These are phyloP conservation scores for Fabriciana adippe DNA, from an alignment of 2,888 invertebrate species.

Conservation along the genomic window DNA sequence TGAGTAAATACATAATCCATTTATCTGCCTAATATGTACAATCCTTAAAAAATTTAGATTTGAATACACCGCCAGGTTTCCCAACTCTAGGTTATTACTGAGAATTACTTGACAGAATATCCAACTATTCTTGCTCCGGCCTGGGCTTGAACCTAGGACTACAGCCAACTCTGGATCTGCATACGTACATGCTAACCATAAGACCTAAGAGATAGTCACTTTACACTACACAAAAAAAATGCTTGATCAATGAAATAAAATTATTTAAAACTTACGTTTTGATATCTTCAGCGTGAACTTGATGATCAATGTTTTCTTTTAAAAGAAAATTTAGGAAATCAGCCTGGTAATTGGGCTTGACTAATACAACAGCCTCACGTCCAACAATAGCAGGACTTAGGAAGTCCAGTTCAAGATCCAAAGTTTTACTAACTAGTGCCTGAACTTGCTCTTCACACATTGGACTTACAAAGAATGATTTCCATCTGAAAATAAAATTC, in stretches of 20 bases:
- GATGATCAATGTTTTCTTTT: conserved; percentile 58
- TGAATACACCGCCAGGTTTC: no score
- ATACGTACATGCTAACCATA: no score
- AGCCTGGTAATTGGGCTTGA: conserved; percentile 58
- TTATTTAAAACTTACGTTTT: conserved; percentile 59
- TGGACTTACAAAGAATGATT: conserved; percentile 39
- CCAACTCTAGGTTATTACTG: no score
- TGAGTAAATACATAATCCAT: no score
- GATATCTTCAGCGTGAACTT: conserved; percentile 70
- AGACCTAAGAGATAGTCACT: no score
- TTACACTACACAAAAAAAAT: neutral
- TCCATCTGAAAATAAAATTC: conserved; percentile 38
- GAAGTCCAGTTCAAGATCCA: conserved; percentile 37
- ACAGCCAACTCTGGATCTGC: no score
- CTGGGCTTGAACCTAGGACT: no score
- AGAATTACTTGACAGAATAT: no score
- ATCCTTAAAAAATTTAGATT: no score
- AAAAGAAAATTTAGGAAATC: conserved; percentile 56
- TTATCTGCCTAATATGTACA: no score
- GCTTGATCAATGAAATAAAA: neutral
- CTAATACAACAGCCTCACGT: conserved; percentile 66
- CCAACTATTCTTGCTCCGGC: no score
- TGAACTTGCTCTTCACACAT: conserved; percentile 31
- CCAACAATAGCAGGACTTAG: conserved; percentile 33
- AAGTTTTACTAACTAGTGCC: conserved; percentile 28